Percentiles rank a stretch among this genome's conserved stretches.
Evolutionary conservation across 2,888 invertebrate genomes (phyloP).

Genomic region (Cantharis flavilabris): DNA sequence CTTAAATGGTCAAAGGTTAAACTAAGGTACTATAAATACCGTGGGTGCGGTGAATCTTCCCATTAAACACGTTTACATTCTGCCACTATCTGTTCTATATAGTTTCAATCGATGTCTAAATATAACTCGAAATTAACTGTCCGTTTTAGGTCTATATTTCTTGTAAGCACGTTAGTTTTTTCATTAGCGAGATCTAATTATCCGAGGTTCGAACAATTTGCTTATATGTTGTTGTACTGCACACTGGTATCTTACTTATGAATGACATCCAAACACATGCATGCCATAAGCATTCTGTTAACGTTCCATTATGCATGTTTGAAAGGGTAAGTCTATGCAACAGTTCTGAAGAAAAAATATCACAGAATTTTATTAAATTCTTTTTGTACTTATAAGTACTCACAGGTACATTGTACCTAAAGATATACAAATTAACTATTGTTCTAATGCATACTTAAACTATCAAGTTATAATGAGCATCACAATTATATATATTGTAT

Average conservation of each 20-base stretch:
- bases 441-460: not conserved
- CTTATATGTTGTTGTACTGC: not conserved
- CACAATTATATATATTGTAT: not conserved
- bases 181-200: not conserved
- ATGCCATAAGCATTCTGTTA: not conserved
- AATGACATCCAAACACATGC: not conserved
- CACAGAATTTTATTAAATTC: not conserved
- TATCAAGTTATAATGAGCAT: not conserved
- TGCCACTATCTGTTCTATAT: not conserved
- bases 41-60: constrained; percentile 22
- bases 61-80: constrained; percentile 11
- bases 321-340: not conserved
- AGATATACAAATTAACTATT: not conserved
- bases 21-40: constrained; percentile 22
- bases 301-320: not conserved
- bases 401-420: not conserved
- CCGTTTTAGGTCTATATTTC: not conserved
- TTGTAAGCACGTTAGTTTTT: not conserved
- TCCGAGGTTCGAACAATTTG: not conserved
- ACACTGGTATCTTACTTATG: not conserved
- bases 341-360: not conserved
- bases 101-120: not conserved
- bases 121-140: not conserved
- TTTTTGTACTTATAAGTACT: not conserved
- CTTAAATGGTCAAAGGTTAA: constrained; percentile 30